Conservation (phyloP, 2,797 vertebrate genomes). For the Distichodus sexfasciatus region DNA sequence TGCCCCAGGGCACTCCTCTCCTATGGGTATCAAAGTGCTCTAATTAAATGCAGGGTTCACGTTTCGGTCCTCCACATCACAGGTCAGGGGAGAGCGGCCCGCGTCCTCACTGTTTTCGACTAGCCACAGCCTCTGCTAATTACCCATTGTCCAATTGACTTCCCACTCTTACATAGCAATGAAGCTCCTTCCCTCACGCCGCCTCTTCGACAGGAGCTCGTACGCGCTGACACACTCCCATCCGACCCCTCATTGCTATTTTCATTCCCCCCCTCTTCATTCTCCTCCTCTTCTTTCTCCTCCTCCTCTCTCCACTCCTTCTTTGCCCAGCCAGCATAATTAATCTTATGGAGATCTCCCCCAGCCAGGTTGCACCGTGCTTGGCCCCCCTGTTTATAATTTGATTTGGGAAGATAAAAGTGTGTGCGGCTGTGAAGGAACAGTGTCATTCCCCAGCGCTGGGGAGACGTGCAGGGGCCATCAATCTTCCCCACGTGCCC, state of each 20-base stretch:
- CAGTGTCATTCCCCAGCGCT: constrained; percentile 91
- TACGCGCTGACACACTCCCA: constrained; percentile 61
- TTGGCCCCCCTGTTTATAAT: constrained; percentile 99
- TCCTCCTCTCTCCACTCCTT: constrained; percentile 82
- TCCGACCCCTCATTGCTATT: constrained; percentile 61
- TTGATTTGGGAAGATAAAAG: constrained; percentile 98
- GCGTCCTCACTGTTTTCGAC: constrained; percentile 97
- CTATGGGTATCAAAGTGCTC: constrained; percentile 99
- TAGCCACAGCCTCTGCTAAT: constrained; percentile 94
- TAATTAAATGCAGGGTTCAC: constrained; percentile 99
- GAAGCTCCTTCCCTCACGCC: constrained; percentile 68
- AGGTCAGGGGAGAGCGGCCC: constrained; percentile 70
- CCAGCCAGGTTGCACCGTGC: constrained; percentile 93
- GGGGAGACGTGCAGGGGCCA: constrained; percentile 91
- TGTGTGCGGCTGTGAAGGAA: constrained; percentile 79
- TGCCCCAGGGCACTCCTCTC: constrained; percentile 96
- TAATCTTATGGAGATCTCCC: constrained; percentile 99
- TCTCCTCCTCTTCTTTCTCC: constrained; percentile 78
- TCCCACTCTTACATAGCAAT: constrained; percentile 82
- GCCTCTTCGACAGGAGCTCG: constrained; percentile 74
- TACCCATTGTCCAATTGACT: constrained; percentile 99
- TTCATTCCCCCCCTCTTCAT: constrained; percentile 72
- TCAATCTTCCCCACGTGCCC: constrained; percentile 99
- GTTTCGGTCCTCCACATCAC: constrained; percentile 91
- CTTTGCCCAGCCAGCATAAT: constrained; percentile 93